Base-by-base conservation (phyloP, 2,888 invertebrate species). In the Eudemis profundana region DNA sequence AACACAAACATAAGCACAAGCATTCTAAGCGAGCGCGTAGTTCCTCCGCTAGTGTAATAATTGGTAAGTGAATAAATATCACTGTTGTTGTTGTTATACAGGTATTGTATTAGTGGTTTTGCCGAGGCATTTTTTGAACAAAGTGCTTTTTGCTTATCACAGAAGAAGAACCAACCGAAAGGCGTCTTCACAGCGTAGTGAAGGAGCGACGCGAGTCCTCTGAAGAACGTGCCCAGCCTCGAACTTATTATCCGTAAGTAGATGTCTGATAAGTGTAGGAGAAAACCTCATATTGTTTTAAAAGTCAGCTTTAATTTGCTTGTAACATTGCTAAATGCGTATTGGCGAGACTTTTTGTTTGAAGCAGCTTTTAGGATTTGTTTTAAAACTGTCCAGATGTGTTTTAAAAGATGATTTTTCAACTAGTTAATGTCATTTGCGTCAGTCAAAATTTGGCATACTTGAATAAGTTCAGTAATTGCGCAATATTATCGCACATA, bases 191-290 rank as follows among this genome's bases (percentile, higher is more conserved):
- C 66, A 92, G 90, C 77, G 90, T 90, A 4, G 90, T 91, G 1
- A 90, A 90, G 73, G 91, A 90, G 64, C 84, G 86, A 36, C 79
- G 83, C 33, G 82, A 79, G 14, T 82, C 85, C 19, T 85, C 87
- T 5, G 87, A 81, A 67, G 89, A 85, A 65, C 82, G 74, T 38
- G 82, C 77, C 62, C 87, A 81, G 61, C 90, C 91, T 29, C 82
- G 85, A 33, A 89, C 90, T 49, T 91, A 91, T 73, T 91, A 91
- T 69, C 91, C 90, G 92, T 91, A 81, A 86, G 90, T 78, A 12
- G 1, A 1, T n/a, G n/a, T n/a, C n/a, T n/a, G n/a, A n/a, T n/a
- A n/a, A 27, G 7, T 27, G 3, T 27, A 3, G 27, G 27, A 27
- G 3, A 27, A 7, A 7, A 27, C 7, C 7, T 27, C 33, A 10